phyloP scores from a whole-genome alignment of 2,797 vertebrate genomes.

The Tapera naevia region DNA sequence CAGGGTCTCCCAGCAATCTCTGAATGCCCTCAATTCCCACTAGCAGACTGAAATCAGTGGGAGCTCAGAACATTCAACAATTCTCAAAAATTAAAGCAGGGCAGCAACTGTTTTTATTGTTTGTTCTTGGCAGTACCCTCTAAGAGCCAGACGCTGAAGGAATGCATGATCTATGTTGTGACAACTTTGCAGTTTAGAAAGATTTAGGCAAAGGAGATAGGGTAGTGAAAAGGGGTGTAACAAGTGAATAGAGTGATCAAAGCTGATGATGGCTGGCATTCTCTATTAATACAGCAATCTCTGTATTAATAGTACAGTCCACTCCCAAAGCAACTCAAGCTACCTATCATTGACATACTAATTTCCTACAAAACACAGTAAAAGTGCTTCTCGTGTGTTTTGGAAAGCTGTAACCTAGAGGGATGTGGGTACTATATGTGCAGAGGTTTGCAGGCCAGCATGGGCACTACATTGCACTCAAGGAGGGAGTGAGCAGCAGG shows the following conservation, averaged over 20 bases:
- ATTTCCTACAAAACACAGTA: not conserved
- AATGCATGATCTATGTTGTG: slow-evolving; percentile 6
- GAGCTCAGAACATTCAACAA: slow-evolving; percentile 54
- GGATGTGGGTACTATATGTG: not conserved
- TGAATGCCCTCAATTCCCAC: slow-evolving; percentile 54
- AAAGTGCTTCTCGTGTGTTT: not conserved
- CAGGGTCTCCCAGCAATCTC: slow-evolving; percentile 5
- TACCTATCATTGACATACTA: not conserved
- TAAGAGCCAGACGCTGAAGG: not conserved
- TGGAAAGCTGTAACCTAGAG: not conserved
- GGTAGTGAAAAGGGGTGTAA: not conserved
- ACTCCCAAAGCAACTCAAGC: not conserved
- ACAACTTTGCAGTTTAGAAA: not conserved
- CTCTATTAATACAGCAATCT: not conserved
- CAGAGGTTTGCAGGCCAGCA: not conserved
- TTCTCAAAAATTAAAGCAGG: slow-evolving; percentile 52
- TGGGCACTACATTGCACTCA: not conserved
- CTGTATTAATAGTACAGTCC: not conserved
- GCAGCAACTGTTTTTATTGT: slow-evolving; percentile 16
- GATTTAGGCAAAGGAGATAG: not conserved
- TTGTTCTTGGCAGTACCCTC: slow-evolving; percentile 11
- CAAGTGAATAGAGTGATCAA: not conserved
- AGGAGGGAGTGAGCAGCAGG: fast-evolving
- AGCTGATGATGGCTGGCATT: not conserved
- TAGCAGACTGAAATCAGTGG: slow-evolving; percentile 41